Percentiles rank a stretch among this genome's conserved stretches.
Conservation (phyloP, 2,113 vertebrate species). For the Proteles cristata region DNA sequence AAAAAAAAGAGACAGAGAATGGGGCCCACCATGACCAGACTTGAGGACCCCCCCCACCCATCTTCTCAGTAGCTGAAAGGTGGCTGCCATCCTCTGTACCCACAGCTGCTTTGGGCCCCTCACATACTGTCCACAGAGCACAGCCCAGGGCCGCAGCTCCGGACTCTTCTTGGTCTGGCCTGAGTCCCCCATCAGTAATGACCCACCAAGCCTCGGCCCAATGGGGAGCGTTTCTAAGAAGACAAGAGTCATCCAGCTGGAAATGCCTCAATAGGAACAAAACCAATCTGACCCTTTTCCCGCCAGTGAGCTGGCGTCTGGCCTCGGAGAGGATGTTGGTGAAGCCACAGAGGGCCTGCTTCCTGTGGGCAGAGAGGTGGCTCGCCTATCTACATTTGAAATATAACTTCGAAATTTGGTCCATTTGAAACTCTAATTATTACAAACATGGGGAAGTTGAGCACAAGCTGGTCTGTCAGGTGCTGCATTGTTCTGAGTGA, state of each 20-base stretch:
- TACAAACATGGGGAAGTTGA: neutral
- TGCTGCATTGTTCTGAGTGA: neutral
- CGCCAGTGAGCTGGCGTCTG: rapidly evolving
- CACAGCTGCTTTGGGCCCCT: neutral
- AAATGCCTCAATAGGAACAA: neutral
- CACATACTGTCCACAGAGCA: neutral
- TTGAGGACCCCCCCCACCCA: neutral
- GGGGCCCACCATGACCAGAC: neutral
- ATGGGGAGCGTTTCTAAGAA: neutral
- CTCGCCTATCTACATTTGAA: neutral
- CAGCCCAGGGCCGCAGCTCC: neutral
- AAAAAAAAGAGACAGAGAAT: neutral
- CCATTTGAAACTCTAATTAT: neutral
- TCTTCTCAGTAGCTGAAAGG: neutral
- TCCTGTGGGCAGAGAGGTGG: neutral
- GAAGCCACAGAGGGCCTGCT: neutral
- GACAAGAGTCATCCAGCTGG: neutral
- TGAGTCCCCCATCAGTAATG: neutral
- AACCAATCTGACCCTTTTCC: neutral
- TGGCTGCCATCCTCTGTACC: rapidly evolving
- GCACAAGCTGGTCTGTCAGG: neutral
- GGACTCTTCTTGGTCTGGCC: neutral
- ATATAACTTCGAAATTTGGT: neutral
- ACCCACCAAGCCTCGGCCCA: too few relatives aligned
- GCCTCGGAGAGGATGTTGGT: neutral